phyloP scores from a whole-genome alignment of 1,140 invertebrate species.

The Calephelis nemesis region DNA sequence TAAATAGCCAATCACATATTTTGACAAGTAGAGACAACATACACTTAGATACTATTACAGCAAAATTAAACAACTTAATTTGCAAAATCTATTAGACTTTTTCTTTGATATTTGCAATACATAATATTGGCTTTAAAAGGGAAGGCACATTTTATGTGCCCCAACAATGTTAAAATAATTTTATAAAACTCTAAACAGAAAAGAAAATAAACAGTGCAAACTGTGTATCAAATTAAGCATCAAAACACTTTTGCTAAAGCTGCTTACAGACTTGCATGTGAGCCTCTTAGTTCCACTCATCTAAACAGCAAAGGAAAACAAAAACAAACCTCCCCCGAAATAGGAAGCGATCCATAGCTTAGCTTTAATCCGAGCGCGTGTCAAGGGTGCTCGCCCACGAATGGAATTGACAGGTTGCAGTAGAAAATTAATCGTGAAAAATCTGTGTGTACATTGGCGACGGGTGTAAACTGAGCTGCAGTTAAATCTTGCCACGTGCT shows the following conservation, averaged over 20 bases:
- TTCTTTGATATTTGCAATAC: too few species aligned
- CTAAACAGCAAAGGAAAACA: constrained; percentile 26
- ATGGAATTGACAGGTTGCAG: constrained; percentile 66
- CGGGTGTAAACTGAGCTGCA: constrained; percentile 40
- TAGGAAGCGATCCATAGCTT: constrained; percentile 17
- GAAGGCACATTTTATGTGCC: too few species aligned
- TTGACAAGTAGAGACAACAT: too few species aligned
- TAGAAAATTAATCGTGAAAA: constrained; percentile 72
- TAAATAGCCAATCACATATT: too few species aligned
- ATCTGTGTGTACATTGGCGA: constrained; percentile 48
- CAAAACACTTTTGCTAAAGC: background rate
- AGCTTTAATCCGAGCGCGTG: constrained; percentile 69
- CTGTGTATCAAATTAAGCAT: background rate
- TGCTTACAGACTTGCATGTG: background rate
- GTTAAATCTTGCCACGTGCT: constrained; percentile 66
- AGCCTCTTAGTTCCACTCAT: constrained; percentile 2
- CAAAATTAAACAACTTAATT: too few species aligned
- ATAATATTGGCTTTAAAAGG: too few species aligned
- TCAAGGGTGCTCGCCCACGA: constrained; percentile 65
- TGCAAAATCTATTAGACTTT: too few species aligned
- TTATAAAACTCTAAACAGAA: too few species aligned
- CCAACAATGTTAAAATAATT: too few species aligned
- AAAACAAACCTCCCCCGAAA: constrained; percentile 23
- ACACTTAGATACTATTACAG: too few species aligned
- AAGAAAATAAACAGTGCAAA: background rate